Base-by-base conservation (phyloP, 2,797 vertebrate genomes). In the Mormyrus hasselquistii region DNA sequence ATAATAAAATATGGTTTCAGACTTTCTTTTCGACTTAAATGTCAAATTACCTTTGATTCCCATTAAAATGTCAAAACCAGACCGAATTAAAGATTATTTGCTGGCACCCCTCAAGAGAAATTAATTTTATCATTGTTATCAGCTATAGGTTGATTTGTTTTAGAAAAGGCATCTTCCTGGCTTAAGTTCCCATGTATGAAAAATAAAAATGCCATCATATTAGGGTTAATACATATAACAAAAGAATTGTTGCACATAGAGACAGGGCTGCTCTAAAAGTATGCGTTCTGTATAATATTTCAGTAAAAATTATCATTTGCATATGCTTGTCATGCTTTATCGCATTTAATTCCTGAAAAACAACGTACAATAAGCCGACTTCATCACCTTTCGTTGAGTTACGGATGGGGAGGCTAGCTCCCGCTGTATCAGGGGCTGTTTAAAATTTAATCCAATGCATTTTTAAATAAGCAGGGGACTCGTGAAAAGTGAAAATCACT, bases 381-480 rank as follows among this genome's bases (percentile, higher is more conserved):
- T 29, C 12, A 8, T 86, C 50, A 38, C 14, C 29, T 38, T 34
- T 34, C 25, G 49, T 16, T 3, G 47, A 29, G 12, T 52, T 16
- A 29, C 0, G 25, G 6, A 59, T 6, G 25, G 7, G 10, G 10
- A 86, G 53, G 38, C 38, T 14, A 44, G 38, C 38, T 2, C 84
- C 84, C 12, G 84, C 22, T 12, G 25, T 3, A 55, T 50, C 12
- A 2, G 25, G 12, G 85, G 16, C 55, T 65, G 55, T 87, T 89
- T 85, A 89, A 89, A 88, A 88, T 88, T 83, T 69, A 19, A 89
- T 86, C 83, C 47, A 57, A 57, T 90, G 89, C 89, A 90, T 89
- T 62, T 90, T 82, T 87, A 69, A 89, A 83, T 59, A 69, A 76
- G 38, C 69, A 86, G 76, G 62, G 86, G 88, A 88, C 50, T 12